Evolutionary conservation across 1,140 invertebrate genomes (phyloP).

Genomic region (Pogonomyrmex californicus): DNA sequence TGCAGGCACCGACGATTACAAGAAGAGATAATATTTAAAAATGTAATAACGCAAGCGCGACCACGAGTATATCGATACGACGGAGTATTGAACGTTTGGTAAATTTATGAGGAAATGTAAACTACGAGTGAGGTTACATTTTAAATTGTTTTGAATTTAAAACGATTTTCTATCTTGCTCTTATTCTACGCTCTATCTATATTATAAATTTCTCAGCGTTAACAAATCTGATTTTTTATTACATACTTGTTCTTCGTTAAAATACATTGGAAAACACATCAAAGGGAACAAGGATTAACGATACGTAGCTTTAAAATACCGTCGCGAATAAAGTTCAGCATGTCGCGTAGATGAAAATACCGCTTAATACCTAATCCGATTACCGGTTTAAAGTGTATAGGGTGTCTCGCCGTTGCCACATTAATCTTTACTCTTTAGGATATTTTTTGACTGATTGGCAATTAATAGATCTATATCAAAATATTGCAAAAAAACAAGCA

Average conservation of each 20-base stretch:
- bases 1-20: background rate
- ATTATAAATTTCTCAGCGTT: slow-evolving; percentile 32
- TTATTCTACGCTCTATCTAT: background rate
- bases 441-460: background rate
- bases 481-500: background rate
- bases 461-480: background rate
- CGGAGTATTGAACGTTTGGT: slow-evolving; percentile 25
- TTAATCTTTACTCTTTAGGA: slow-evolving; percentile 35
- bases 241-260: background rate
- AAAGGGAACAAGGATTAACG: slow-evolving; percentile 37
- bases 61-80: background rate
- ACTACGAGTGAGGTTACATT: slow-evolving; percentile 22
- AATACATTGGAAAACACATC: slow-evolving; percentile 49
- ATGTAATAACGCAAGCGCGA: background rate
- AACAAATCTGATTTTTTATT: slow-evolving; percentile 18
- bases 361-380: slow-evolving; percentile 58
- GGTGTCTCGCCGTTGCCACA: background rate
- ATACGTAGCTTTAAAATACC: slow-evolving; percentile 45
- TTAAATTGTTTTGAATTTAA: slow-evolving; percentile 31
- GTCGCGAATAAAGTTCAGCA: slow-evolving; percentile 53
- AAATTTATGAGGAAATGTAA: slow-evolving; percentile 6
- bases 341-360: slow-evolving; percentile 45
- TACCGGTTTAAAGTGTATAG: slow-evolving; percentile 42
- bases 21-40: slow-evolving; percentile 30
- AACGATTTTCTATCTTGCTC: background rate